Base-by-base conservation (phyloP, 2,113 vertebrate species). In the Zingel zingel region DNA sequence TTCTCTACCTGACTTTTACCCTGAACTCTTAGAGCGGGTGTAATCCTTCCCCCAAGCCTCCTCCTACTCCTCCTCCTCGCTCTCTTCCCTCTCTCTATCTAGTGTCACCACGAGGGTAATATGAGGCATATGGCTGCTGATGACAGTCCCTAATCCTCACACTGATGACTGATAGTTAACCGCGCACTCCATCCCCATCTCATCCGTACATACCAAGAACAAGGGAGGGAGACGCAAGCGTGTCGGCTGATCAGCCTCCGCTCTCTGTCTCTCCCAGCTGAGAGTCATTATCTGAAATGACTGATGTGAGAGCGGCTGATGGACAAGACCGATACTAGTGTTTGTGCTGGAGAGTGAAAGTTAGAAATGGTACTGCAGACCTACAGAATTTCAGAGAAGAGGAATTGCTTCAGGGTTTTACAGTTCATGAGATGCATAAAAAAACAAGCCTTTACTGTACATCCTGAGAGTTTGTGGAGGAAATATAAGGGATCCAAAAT, bases 71-170 rank as follows among this genome's bases (percentile, higher is more conserved):
- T 69, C 61, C 57, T 69, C 77, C 70, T 62, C 54, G 6, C 70
- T 76, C 76, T 81, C 75, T 65, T 71, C 69, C 58, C 70, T 77
- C 74, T 78, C 82, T 87, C 88, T 85, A 77, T 88, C 87, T 76
- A 81, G 92, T 91, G 92, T 93, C 94, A 93, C 84, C 84, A 67
- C 53, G 86, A 89, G 91, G 91, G 87, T 92, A 94, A 92, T 92
- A 84, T 84, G 90, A 92, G 89, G 89, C 91, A 91, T 81, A 89
- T 86, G 89, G 86, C 86, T 86, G 88, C 86, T 92, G 92, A 92
- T 92, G 92, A 93, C 92, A 91, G 89, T 82, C 84, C 53, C 83
- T 93, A 94, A 94, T 93, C 93, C 93, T 84, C 80, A 83, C 59
- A 69, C 86, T 81, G 90, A 89, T 92, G 90, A 86, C 92, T 89